Conservation (phyloP, 2,113 vertebrate genomes). For the Anhinga rufa region DNA sequence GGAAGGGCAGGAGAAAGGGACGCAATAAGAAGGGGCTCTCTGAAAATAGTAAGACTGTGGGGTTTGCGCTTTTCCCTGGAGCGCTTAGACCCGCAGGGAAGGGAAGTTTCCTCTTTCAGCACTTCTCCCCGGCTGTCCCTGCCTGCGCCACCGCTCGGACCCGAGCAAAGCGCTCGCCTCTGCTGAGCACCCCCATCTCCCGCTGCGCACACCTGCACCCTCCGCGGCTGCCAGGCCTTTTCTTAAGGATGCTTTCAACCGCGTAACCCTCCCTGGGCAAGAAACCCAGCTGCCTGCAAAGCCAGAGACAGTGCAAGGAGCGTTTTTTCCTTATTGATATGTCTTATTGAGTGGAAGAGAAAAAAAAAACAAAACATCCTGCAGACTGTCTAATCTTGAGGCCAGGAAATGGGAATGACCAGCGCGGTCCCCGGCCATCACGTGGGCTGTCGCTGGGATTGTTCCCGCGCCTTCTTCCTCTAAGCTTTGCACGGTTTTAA, state of each 20-base stretch:
- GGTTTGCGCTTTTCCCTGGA: background rate
- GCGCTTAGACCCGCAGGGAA: background rate
- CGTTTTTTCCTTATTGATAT: background rate
- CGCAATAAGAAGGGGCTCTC: rapidly evolving
- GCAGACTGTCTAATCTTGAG: background rate
- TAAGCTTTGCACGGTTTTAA: background rate
- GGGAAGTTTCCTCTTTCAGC: background rate
- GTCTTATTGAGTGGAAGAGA: background rate
- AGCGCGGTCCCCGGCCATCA: background rate
- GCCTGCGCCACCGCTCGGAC: rapidly evolving
- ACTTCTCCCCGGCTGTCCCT: rapidly evolving
- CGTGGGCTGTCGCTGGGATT: background rate
- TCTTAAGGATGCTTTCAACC: background rate
- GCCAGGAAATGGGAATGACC: background rate
- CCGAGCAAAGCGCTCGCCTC: background rate
- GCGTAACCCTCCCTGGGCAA: rapidly evolving
- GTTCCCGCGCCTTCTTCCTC: background rate
- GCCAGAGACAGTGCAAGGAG: rapidly evolving
- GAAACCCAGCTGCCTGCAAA: background rate
- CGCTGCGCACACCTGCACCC: background rate
- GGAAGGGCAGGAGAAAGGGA: background rate
- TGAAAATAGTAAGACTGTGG: background rate
- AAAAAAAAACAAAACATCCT: background rate
- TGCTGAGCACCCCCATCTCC: background rate
- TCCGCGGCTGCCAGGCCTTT: background rate